Evolutionary conservation across 1,140 invertebrate genomes (phyloP).

Genomic region (Apis florea): DNA sequence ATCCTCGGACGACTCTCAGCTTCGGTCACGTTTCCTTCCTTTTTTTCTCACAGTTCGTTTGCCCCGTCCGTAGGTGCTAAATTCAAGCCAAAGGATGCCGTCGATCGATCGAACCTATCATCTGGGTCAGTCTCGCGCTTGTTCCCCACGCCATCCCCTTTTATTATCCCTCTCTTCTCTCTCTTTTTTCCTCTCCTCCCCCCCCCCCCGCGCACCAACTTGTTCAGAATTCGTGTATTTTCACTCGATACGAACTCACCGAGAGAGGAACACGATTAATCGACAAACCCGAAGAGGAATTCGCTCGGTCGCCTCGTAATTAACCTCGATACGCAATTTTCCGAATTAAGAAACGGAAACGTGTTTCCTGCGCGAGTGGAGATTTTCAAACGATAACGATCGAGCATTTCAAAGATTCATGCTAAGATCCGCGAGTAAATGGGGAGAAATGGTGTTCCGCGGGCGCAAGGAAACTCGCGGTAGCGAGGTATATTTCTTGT

Average conservation of each 20-base stretch:
- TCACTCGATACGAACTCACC: conserved; percentile 25
- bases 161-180: conserved; percentile 35
- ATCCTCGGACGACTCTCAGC: neutral
- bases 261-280: conserved; percentile 31
- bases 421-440: neutral
- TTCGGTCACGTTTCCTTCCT: neutral
- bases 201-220: neutral
- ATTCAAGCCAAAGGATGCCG: conserved; percentile 38
- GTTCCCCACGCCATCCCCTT: conserved; percentile 15
- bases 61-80: conserved; percentile 26
- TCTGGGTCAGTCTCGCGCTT: conserved; percentile 34
- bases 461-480: conserved; percentile 14
- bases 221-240: neutral
- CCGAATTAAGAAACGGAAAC: neutral
- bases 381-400: neutral
- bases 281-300: conserved; percentile 22
- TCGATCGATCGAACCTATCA: conserved; percentile 49
- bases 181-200: neutral
- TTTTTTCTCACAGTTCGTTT: neutral
- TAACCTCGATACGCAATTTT: conserved; percentile 13
- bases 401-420: neutral
- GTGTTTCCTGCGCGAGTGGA: neutral
- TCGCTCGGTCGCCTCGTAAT: conserved; percentile 21
- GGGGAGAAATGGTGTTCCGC: neutral
- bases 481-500: neutral